Conservation (phyloP, 2,797 vertebrate genomes). For the Tapirus indicus region DNA sequence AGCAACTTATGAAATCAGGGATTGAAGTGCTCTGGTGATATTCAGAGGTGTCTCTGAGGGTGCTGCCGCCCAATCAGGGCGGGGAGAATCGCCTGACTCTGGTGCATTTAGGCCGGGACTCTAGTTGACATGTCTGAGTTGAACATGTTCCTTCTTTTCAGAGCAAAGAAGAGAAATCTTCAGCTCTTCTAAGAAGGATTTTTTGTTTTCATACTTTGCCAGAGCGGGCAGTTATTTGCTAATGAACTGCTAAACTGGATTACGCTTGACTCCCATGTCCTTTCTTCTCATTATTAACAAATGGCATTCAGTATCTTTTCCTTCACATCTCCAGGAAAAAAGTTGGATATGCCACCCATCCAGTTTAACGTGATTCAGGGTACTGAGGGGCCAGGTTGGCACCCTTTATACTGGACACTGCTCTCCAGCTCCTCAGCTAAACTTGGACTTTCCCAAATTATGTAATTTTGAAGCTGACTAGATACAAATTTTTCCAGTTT, state of each 20-base stretch:
- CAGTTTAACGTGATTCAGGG: neutral
- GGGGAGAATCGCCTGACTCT: neutral
- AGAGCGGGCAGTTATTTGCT: neutral
- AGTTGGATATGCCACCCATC: neutral
- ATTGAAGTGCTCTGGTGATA: neutral
- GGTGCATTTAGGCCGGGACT: neutral
- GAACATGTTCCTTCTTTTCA: neutral
- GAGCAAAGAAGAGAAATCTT: neutral
- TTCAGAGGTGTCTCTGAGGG: neutral
- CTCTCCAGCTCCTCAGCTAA: neutral
- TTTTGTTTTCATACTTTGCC: neutral
- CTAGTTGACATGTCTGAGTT: neutral
- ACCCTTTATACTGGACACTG: neutral
- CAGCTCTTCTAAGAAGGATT: neutral
- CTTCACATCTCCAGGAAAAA: neutral
- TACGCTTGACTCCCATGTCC: neutral
- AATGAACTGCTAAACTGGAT: neutral
- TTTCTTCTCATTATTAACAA: neutral
- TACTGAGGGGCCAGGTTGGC: neutral
- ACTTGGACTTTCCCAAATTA: neutral
- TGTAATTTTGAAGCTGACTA: neutral
- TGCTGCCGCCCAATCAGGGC: accelerated
- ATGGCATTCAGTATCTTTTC: neutral
- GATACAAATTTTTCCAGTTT: neutral
- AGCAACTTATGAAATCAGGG: neutral